Evolutionary conservation across 2,113 vertebrate species (phyloP), one percentile per base, ranked within the genome.

Genomic region (Rhegmatorhina hoffmannsi): DNA sequence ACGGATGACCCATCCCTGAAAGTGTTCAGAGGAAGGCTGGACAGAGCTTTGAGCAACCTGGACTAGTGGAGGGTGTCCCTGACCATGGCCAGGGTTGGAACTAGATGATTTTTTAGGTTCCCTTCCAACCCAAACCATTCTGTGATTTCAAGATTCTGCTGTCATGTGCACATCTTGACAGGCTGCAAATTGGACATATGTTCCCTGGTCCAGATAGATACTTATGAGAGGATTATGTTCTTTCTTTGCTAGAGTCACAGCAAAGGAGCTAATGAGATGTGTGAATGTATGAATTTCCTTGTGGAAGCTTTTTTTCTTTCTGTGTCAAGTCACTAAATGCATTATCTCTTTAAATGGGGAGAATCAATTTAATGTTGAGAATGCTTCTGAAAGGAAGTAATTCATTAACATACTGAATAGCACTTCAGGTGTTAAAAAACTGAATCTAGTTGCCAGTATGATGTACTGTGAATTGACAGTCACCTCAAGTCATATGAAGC

Each of bases 381-480:
- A 63, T 17, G 50, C 33, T 14, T 92, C 34, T 68, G 62, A 81
- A 55, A 63, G 10, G 59, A 79, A 92, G n/a, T 63, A 31, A 76
- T 62, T 80, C 31, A 66, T 24, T 31, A 67, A 80, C 19, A 88
- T n/a, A 79, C 28, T 73, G 63, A 90, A 68, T 26, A 73, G 29
- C 7, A 80, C 34, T 87, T 90, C 89, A 91, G 69, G 31, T 76
- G 63, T 82, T 94, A 77, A 83, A 91, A 95, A 82, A 47, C 50
- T 62, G 20, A 21, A 55, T 43, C 24, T 4, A 6, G 43, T 76
- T 72, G 58, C 53, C 69, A 55, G 25, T 38, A 59, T 5, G 49
- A 78, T 18, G 12, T 49, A 62, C 66, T 83, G 11, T 25, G 77
- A 96, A 90, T 36, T 60, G 84, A 74, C 53, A 94, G 83, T 87